phyloP scores from a whole-genome alignment of 2,797 vertebrate genomes.

The Pipistrellus pygmaeus region DNA sequence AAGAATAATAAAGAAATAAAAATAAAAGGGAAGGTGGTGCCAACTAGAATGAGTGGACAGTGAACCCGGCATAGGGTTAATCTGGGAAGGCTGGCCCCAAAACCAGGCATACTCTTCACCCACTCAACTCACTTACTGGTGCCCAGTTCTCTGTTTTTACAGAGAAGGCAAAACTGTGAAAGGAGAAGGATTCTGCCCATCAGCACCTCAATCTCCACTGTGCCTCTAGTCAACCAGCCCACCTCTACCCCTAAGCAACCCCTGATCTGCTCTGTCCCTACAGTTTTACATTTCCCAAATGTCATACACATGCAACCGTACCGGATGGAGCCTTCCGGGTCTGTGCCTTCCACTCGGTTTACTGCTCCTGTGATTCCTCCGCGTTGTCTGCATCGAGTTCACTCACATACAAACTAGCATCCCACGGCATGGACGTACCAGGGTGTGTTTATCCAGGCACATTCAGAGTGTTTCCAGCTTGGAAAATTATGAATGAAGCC shows the following conservation, averaged over 20 bases:
- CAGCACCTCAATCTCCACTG: too few relatives aligned
- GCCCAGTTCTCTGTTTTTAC: not conserved
- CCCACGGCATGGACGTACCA: rapidly evolving
- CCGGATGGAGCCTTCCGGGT: too few relatives aligned
- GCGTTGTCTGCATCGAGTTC: not conserved
- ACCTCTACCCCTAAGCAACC: not conserved
- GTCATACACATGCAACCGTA: rapidly evolving
- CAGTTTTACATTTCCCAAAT: not conserved
- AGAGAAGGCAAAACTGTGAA: not conserved
- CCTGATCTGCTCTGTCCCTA: not conserved
- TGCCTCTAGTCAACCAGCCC: not conserved
- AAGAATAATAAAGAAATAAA: too few relatives aligned
- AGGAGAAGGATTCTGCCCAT: too few relatives aligned
- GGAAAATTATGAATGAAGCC: not conserved
- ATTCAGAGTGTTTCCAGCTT: not conserved
- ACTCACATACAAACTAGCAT: not conserved
- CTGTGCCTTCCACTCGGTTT: not conserved
- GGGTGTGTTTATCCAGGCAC: not conserved
- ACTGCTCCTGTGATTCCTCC: not conserved
- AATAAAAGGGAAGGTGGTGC: not conserved
- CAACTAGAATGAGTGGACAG: not conserved
- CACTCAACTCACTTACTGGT: not conserved
- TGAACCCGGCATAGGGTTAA: too few relatives aligned
- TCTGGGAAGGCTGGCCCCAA: not conserved
- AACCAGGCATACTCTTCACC: not conserved